Base-by-base conservation (phyloP, 2,888 invertebrate species). In the Ormyrus labotus region DNA sequence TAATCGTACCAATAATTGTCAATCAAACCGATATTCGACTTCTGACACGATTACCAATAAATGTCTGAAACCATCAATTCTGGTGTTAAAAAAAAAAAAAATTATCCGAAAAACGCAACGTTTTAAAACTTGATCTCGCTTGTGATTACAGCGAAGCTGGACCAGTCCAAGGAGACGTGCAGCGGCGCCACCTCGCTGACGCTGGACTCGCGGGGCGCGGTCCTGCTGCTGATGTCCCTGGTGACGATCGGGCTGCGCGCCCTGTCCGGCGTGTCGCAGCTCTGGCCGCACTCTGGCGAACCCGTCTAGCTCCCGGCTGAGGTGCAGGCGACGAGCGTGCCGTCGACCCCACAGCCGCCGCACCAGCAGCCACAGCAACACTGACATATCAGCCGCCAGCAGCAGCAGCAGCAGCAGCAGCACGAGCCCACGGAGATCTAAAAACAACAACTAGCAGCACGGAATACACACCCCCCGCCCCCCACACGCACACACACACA, bases 161-260 rank as follows among this genome's bases (percentile, higher is more conserved):
- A 90, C 13, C 85, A 87, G 81, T 85, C 89, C 64, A 89, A 89
- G 83, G 88, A 89, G 61, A 87, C 88, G 51, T 90, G 90, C 86
- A 89, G 88, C 83, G 88, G 89, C 51, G 85, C 86, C 61, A 81
- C 81, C 78, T 76, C 84, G 47, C 78, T 77, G 45, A 58, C 80
- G 53, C 79, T 72, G 60, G 80, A 84, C 68, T 83, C 83, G 71
- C 81, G 83, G 53, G 80, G 85, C 50, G 84, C 85, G 34, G 84
- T 84, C 47, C 73, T 86, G 61, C 78, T 88, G 73, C 83, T 88
- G 78, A 82, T 88, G 78, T 78, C 85, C 7, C 72, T 82, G 63
- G 69, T 77, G 64, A 78, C 80, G 65, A 80, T 80, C 50, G 79
- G 80, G 0, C 70, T 80, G 13, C 73, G 67, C 9, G 77, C 68